Evolutionary conservation across 2,797 vertebrate species (phyloP).

Genomic region (Sebastes alutus): DNA sequence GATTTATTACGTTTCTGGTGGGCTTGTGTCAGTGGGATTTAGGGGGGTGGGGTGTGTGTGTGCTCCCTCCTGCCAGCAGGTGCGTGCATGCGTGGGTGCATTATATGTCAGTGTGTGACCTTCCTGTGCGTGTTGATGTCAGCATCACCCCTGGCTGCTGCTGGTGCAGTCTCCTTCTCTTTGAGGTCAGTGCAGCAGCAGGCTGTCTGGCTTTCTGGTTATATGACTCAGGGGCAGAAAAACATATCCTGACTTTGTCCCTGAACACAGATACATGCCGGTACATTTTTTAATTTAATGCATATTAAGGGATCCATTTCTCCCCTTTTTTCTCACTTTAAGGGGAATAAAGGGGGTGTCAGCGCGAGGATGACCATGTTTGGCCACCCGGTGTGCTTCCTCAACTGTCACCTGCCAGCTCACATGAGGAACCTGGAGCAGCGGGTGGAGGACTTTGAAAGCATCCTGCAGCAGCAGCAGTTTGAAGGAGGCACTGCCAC

Average conservation of each 20-base stretch:
- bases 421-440: conserved; percentile 98
- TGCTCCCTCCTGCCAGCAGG: conserved; percentile 20
- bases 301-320: background rate
- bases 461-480: conserved; percentile 97
- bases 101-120: conserved; percentile 64
- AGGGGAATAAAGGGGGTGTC: conserved; percentile 98
- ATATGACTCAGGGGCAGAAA: conserved; percentile 24
- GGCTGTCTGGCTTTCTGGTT: conserved; percentile 69
- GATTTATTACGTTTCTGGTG: conserved; percentile 17
- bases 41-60: background rate
- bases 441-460: conserved; percentile 96
- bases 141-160: conserved; percentile 71
- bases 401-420: conserved; percentile 98
- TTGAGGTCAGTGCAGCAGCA: conserved; percentile 79
- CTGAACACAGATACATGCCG: conserved; percentile 1
- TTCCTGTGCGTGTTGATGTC: conserved; percentile 72
- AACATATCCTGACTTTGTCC: conserved; percentile 25
- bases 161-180: conserved; percentile 83
- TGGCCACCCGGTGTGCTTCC: conserved; percentile 95
- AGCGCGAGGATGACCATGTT: conserved; percentile 91
- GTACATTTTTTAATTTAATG: background rate
- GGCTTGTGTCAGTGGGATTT: conserved; percentile 10
- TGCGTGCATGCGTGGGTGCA: conserved; percentile 31
- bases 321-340: conserved; percentile 1
- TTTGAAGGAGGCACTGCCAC: conserved; percentile 90